Conservation (phyloP, 2,888 invertebrate genomes). For the Xiphydria camelus region DNA sequence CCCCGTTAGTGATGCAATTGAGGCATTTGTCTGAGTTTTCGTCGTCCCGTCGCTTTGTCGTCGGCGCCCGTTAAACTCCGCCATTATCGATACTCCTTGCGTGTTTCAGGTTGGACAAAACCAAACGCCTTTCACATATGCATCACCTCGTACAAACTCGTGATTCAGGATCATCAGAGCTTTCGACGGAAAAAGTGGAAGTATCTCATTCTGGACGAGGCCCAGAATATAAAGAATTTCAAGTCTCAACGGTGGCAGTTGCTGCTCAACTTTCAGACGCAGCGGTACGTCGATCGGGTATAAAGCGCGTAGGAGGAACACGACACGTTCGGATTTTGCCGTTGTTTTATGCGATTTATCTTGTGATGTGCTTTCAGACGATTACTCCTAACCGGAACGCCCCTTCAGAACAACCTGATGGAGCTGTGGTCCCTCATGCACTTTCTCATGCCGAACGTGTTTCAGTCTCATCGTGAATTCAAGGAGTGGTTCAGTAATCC, state of each 20-base stretch:
- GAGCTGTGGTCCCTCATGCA: conserved; percentile 98
- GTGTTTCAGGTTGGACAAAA: conserved; percentile 84
- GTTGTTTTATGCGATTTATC: not conserved
- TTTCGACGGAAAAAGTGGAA: conserved; percentile 98
- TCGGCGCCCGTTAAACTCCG: too few relatives aligned
- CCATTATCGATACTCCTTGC: too few relatives aligned
- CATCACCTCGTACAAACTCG: conserved; percentile 96
- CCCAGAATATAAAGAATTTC: conserved; percentile 99
- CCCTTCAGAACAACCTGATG: conserved; percentile 94
- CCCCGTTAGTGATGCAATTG: conserved; percentile 7
- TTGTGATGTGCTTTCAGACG: conserved; percentile 64
- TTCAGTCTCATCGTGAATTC: conserved; percentile 94
- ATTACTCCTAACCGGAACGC: conserved; percentile 90
- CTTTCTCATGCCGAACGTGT: conserved; percentile 96
- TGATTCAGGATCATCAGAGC: conserved; percentile 97
- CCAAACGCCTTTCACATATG: conserved; percentile 98
- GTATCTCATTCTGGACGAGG: conserved; percentile 96
- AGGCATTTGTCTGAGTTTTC: conserved; percentile 14
- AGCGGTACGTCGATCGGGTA: conserved; percentile 68
- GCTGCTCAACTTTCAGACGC: conserved; percentile 90
- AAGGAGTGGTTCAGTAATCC: conserved; percentile 99
- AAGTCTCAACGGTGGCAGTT: conserved; percentile 99
- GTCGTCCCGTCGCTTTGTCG: too few relatives aligned
- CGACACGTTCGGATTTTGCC: too few relatives aligned
- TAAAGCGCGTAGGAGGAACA: too few relatives aligned